Conservation (phyloP, 2,888 invertebrate species). For the Pseudococcus jackbeardsleyi region DNA sequence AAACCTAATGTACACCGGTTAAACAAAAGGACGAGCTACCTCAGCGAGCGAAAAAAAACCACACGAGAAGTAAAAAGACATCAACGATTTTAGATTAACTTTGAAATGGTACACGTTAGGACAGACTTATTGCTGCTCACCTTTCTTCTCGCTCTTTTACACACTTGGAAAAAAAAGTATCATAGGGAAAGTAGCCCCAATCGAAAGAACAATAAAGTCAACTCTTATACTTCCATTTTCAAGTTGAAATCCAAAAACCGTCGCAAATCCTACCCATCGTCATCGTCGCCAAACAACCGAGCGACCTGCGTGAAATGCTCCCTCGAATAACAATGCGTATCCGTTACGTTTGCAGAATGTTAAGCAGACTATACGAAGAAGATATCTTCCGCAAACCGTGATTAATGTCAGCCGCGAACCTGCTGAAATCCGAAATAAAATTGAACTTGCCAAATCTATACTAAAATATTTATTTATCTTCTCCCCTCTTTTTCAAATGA, state of each 20-base stretch:
- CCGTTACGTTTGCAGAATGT: conserved; percentile 62
- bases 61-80: conserved; percentile 36
- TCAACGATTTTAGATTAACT: conserved; percentile 63
- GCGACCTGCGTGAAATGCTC: conserved; percentile 63
- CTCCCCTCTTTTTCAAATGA: conserved; percentile 52
- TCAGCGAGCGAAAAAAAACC: background rate
- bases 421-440: conserved; percentile 64
- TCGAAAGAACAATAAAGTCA: conserved; percentile 47
- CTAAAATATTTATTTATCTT: conserved; percentile 64
- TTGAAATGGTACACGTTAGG: conserved; percentile 57
- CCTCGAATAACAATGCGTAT: conserved; percentile 64
- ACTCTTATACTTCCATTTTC: conserved; percentile 50
- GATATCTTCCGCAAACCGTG: conserved; percentile 64
- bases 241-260: conserved; percentile 58
- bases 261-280: conserved; percentile 65
- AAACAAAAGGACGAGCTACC: conserved; percentile 38
- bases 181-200: conserved; percentile 46
- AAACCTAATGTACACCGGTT: conserved; percentile 21
- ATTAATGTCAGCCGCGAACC: conserved; percentile 65
- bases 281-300: conserved; percentile 64
- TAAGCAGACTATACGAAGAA: conserved; percentile 57
- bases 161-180: conserved; percentile 38
- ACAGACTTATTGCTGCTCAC: conserved; percentile 58
- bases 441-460: conserved; percentile 64
- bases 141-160: conserved; percentile 25